Evolutionary conservation across 2,888 invertebrate species (phyloP), one percentile per base, ranked within the genome.

Genomic region (Unio delphinus): DNA sequence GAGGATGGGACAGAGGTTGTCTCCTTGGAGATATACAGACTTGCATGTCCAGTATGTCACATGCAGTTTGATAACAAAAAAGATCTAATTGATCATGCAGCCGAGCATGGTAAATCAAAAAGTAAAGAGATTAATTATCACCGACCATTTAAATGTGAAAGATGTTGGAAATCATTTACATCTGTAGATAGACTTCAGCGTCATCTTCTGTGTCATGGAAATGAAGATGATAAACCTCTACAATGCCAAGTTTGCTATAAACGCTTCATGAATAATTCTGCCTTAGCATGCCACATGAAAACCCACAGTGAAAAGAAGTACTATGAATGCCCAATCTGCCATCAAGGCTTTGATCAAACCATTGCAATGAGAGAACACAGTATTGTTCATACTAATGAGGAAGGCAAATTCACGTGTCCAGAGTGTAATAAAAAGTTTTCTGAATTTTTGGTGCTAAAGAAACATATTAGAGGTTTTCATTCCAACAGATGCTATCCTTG

Each of bases 251-350:
- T 83, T 28, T 86, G 87, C 72, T 76, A 68, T 57, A 86, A 86
- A 58, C 78, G 86, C 83, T 94, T 94, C 88, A 91, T 94, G 83
- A 94, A 93, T 80, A 93, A 94, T 84, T 93, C 94, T 0, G 94
- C 94, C 4, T 89, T 95, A 30, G 92, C 93, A 3, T 94, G 94
- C 80, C 95, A 95, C 87, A 87, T 93, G 71, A 94, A 94, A 89
- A 93, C 93, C 6, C 95, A 95, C 81, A 87, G 93, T 70, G 92
- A 92, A 66, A 87, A 87, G 76, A 93, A 93, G 81, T 91, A 92
- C 66, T 94, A 94, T 81, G 93, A 94, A 84, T 95, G 95, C 86
- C 93, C 94, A 0, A 93, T 94, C 83, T 95, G 95, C 87, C 92
- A 92, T 69, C 92, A 93, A 82, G 91, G 92, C 20, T 95, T 94